Conservation (phyloP, 1,140 invertebrate genomes). For the Drosophila pseudoobscura region DNA sequence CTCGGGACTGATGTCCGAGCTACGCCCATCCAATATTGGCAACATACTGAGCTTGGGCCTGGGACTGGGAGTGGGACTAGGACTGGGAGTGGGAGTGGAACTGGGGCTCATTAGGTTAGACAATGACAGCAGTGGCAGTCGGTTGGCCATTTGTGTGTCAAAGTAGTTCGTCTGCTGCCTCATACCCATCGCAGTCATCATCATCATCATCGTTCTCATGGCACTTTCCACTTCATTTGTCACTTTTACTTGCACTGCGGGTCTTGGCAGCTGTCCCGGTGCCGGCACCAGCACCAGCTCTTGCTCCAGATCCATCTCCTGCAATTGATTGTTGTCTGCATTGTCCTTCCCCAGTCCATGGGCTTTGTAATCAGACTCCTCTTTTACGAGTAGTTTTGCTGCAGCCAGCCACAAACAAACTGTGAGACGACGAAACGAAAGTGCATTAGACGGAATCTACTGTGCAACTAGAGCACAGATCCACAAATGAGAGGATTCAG, state of each 20-base stretch:
- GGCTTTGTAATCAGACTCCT: constrained; percentile 60
- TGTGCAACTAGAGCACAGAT: constrained; percentile 46
- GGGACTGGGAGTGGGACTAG: too few relatives aligned
- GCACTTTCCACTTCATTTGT: constrained; percentile 80
- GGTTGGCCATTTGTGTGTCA: constrained; percentile 54
- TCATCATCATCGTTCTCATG: constrained; percentile 39
- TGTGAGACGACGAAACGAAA: constrained; percentile 60
- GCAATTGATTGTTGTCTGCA: constrained; percentile 75
- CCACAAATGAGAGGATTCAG: constrained; percentile 33
- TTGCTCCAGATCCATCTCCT: constrained; percentile 19
- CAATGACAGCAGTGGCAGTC: constrained; percentile 28
- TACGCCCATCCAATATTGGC: constrained; percentile 60
- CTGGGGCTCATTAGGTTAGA: constrained; percentile 33
- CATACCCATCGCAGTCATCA: constrained; percentile 10
- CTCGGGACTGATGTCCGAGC: constrained; percentile 20
- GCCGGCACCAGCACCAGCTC: not conserved
- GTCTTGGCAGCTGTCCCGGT: constrained; percentile 22
- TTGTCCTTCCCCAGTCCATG: constrained; percentile 31
- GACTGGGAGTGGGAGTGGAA: too few relatives aligned
- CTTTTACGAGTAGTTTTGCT: constrained; percentile 41
- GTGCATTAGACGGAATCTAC: constrained; percentile 57
- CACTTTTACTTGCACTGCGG: constrained; percentile 80
- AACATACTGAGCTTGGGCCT: constrained; percentile 10
- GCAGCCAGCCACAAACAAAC: constrained; percentile 74
- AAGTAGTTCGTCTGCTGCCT: constrained; percentile 28